phyloP scores from a whole-genome alignment of 2,113 vertebrate genomes.

The Ploceus nigricollis region DNA sequence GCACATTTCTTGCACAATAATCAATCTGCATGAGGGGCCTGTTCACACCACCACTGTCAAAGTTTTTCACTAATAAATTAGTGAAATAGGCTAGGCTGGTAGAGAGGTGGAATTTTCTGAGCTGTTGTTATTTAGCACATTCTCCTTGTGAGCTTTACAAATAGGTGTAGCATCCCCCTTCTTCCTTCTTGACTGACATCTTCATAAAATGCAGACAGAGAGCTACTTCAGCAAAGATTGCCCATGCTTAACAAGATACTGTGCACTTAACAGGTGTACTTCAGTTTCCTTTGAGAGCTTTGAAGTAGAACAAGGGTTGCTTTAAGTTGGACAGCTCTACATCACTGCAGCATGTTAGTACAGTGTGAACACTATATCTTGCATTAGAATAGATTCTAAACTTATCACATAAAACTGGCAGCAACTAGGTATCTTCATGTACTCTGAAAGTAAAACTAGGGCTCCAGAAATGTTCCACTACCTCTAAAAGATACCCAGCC shows the following conservation, averaged over 20 bases:
- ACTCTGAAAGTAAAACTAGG: background rate
- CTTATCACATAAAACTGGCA: background rate
- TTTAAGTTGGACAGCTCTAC: background rate
- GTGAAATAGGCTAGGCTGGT: background rate
- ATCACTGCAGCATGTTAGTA: background rate
- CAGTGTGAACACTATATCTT: background rate
- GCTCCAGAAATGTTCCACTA: background rate
- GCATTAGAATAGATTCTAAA: background rate
- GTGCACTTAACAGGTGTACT: background rate
- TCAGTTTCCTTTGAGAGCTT: background rate
- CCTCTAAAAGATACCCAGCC: background rate
- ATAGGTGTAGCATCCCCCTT: background rate
- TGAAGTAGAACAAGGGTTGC: background rate
- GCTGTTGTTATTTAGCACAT: background rate
- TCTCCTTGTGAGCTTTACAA: background rate
- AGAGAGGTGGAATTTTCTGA: background rate
- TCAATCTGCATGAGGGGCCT: fast-evolving
- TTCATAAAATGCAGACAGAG: background rate
- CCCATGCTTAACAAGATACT: background rate
- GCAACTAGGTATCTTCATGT: background rate
- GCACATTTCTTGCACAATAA: too few species aligned
- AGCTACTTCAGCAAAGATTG: background rate
- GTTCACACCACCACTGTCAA: background rate
- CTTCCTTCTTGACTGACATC: background rate
- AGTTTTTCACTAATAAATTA: background rate